phyloP scores from a whole-genome alignment of 2,888 invertebrate genomes.

The Sycophila texana region DNA sequence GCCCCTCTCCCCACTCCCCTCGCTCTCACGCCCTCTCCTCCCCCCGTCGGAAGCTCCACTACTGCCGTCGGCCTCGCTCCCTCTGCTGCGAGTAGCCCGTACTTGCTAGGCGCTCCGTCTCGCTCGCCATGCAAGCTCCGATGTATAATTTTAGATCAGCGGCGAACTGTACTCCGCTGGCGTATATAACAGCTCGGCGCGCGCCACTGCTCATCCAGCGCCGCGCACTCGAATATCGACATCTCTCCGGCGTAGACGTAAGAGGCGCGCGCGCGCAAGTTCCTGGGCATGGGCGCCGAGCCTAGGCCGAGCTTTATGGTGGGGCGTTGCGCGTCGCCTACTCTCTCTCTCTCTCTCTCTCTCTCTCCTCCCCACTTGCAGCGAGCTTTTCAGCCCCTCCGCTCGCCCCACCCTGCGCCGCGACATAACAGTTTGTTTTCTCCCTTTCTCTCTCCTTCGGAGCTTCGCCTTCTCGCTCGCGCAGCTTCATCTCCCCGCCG shows the following conservation, averaged over 20 bases:
- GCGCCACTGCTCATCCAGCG: constrained; percentile 70
- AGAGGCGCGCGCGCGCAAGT: neutral
- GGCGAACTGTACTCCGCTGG: constrained; percentile 7
- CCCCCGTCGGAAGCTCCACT: neutral
- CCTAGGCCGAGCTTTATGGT: neutral
- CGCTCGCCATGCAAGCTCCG: constrained; percentile 7
- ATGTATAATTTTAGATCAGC: constrained; percentile 46
- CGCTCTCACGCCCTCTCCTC: neutral
- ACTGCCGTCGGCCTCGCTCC: constrained; percentile 42
- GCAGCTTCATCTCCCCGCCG: neutral
- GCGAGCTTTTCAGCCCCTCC: too few relatives aligned
- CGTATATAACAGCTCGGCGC: constrained; percentile 53
- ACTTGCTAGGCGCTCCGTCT: neutral
- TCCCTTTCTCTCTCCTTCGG: constrained; percentile 41
- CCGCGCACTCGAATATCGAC: constrained; percentile 74
- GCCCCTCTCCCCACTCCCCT: neutral
- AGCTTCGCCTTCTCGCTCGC: neutral
- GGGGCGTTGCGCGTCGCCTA: neutral
- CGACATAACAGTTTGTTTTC: constrained; percentile 17
- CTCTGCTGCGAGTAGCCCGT: neutral
- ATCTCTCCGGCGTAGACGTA: constrained; percentile 31
- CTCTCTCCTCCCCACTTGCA: too few relatives aligned
- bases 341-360: neutral
- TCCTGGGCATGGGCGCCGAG: constrained; percentile 9
- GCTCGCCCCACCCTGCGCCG: neutral